Evolutionary conservation across 2,888 invertebrate genomes (phyloP), one percentile per base, ranked within the genome.

Genomic region (Ceramica pisi): DNA sequence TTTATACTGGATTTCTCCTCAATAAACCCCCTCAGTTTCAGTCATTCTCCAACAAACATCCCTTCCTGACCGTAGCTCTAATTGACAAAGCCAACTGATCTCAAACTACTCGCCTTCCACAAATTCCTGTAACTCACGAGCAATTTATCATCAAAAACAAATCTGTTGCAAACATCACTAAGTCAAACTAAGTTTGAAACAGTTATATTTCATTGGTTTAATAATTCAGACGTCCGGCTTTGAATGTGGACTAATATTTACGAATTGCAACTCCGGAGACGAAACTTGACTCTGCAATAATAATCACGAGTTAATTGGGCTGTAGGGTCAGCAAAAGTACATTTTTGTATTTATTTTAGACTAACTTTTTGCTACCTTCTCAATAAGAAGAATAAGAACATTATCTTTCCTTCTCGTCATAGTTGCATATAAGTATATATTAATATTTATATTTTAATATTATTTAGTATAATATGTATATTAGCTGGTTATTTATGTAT

Each of bases 91-190:
- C 44, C 46, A 71, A 70, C 71, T 44, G 9, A 67, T 80, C 75
- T 48, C 48, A 67, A 71, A 46, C 53, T 62, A 38, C 35, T 61
- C 57, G 44, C 31, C 51, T 61, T 57, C 75, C 59, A 51, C 67
- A 65, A 81, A 74, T 83, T 68, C 53, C 23, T 44, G 62, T 70
- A 65, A 75, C 66, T 75, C 55, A 9, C 68, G 21, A 73, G 69
- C 83, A 62, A 84, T 80, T 84, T 80, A 77, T 84, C 72, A 79
- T 84, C 75, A 71, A 77, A 86, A 84, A 86, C 85, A 80, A 86
- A 86, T 84, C 71, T 74, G 67, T 60, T 77, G 9, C 65, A 66
- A 86, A 80, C 77, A 86, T 84, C 80, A 84, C 63, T 38, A 51
- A 75, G 75, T 80, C 64, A 75, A 86, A 86, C 75, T 70, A 64